Conservation (phyloP, 2,113 vertebrate species). For the Numenius arquata region DNA sequence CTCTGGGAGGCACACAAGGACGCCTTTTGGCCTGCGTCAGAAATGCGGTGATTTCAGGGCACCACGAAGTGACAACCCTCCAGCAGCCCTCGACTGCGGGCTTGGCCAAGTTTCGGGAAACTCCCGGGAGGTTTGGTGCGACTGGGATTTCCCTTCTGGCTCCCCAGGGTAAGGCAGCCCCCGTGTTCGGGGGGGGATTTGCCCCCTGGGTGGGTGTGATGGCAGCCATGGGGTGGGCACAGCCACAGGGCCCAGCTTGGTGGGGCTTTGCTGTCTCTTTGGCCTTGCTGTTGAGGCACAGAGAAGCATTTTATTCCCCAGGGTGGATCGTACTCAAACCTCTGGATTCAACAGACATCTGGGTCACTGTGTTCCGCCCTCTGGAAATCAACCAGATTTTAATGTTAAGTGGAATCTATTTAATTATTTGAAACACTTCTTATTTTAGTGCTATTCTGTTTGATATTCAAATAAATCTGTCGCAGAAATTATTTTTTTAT, state of each 20-base stretch:
- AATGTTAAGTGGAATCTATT: too few species aligned
- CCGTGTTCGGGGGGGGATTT: fast-evolving
- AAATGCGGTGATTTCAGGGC: fast-evolving
- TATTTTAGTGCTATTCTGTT: not conserved
- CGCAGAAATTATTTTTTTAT: not conserved
- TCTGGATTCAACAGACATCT: fast-evolving
- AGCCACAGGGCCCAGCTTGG: not conserved
- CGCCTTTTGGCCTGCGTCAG: not conserved
- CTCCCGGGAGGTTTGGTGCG: not conserved
- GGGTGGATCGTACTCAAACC: fast-evolving
- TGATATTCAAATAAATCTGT: too few species aligned
- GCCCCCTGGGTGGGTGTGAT: fast-evolving
- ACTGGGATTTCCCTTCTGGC: not conserved
- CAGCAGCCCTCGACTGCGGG: fast-evolving
- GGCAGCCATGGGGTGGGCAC: not conserved
- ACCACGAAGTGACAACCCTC: fast-evolving
- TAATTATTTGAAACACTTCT: not conserved
- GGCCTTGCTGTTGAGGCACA: fast-evolving
- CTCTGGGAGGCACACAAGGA: not conserved
- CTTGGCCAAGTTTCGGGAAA: too few species aligned
- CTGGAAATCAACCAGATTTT: not conserved
- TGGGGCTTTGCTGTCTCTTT: fast-evolving
- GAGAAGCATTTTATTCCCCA: fast-evolving
- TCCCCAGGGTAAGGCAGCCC: not conserved
- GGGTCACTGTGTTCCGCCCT: not conserved